Base-by-base conservation (phyloP, 2,797 vertebrate species). In the Petrocephalus schoutedeni region DNA sequence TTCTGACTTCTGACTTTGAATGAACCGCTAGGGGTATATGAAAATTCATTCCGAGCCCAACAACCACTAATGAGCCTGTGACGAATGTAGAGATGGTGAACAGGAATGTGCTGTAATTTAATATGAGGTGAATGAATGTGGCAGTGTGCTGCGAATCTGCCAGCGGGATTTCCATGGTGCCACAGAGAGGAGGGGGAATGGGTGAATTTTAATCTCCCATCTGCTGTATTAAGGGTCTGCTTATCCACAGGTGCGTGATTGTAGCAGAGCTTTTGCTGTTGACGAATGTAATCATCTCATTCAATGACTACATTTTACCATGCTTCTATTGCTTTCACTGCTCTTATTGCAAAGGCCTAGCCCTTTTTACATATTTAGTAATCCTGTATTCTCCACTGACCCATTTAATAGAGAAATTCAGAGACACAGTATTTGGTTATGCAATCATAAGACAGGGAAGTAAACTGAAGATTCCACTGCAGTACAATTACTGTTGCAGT, bases 201-300 rank as follows among this genome's bases (percentile, higher is more conserved):
- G 36, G 51, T 57, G 87, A 28, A 82, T 80, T 80, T 87, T 80
- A 80, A 87, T 80, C 87, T 59, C 53, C 49, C 87, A 87, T 74
- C 87, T 87, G 87, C 54, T 87, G 67, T 12, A 67, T 82, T 80
- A 80, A 56, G 36, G 67, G 54, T 45, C 53, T 82, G 67, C 87
- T 80, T 87, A 74, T 87, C 54, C 87, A 87, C 54, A 87, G 87
- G 87, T 87, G 87, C 36, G 12, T 23, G 74, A 80, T 87, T 45
- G 41, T 87, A 77, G 86, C 14, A 51, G 86, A 36, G 32, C 64
- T 77, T 87, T 87, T 28, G 19, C 64, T 71, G 28, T 36, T 71
- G 64, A 71, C 64, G 64, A 74, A 51, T 74, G 86, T 54, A 74
- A 87, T 74, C 64, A 87, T 74, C 64, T 54, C 16, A 3, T 87